Base-by-base conservation (phyloP, 1,140 invertebrate species). In the Atta colombica region DNA sequence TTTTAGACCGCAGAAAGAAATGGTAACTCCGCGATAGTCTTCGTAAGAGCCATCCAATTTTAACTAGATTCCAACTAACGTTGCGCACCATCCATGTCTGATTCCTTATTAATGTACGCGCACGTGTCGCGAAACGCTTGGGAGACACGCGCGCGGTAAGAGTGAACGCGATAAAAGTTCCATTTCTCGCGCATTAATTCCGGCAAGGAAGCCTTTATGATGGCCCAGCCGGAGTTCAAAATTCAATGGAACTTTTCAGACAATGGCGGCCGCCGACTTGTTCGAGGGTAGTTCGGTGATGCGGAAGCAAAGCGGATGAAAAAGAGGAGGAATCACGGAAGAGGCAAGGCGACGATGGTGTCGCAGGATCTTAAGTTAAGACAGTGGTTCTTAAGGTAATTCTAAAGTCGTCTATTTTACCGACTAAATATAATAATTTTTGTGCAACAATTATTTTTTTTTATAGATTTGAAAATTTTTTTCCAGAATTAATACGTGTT, bases 191-290 rank as follows among this genome's bases (percentile, higher is more conserved):
- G 89, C 86, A 93, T 91, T 93, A 92, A 93, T 93, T 91, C 90
- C 66, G 61, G 86, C 81, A 91, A 92, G 85, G 91, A 90, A 90
- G 87, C 86, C 90, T 92, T 91, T 92, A 92, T 91, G 84, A 78
- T 53, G 71, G 72, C 66, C 18, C 51, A 31, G 65, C 66, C 88
- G 68, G 80, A 91, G 86, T 91, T 91, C 71, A 69, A 51, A 87
- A 91, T 93, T 93, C 89, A 93, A 93, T 92, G 87, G 90, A 92
- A 92, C 88, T 91, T 90, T 91, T 87, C 89, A 91, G 88, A 93
- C 93, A 93, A 93, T 93, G 89, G 90, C 75, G 39, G 55, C 77
- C 74, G 61, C 58, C 86, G 60, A 87, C 85, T 87, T 78, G 68
- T 81, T 88, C 81, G 72, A 68, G 88, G 51, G 39, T 66, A 55